phyloP scores from a whole-genome alignment of 2,888 invertebrate species.

The Drosophila conformis region DNA sequence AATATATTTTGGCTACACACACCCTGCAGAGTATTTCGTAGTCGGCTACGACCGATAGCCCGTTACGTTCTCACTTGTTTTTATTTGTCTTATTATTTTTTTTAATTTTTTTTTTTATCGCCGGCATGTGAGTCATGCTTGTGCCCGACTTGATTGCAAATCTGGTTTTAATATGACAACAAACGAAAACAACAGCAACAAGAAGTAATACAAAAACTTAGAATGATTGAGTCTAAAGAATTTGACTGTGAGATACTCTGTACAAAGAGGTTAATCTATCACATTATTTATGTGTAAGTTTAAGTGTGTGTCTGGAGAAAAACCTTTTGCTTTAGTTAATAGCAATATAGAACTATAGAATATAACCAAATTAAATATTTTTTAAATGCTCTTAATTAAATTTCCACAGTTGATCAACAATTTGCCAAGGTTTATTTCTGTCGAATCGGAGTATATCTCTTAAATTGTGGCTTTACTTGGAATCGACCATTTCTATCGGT shows the following conservation, averaged over 20 bases:
- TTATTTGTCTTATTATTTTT: constrained; percentile 46
- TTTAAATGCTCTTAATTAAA: not conserved
- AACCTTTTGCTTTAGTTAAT: not conserved
- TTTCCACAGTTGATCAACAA: not conserved
- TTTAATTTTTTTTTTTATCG: constrained; percentile 36
- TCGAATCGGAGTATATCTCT: not conserved
- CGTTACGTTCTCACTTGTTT: not conserved
- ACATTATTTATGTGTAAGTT: not conserved
- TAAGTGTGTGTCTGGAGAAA: not conserved
- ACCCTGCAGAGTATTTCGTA: not conserved
- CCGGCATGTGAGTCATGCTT: constrained; percentile 73
- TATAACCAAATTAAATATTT: not conserved
- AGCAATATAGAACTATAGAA: not conserved
- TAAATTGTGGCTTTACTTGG: not conserved
- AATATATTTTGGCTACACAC: not conserved
- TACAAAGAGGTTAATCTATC: not conserved
- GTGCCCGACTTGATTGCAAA: constrained; percentile 74
- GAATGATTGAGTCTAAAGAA: not conserved
- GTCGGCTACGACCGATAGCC: not conserved
- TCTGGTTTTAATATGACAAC: constrained; percentile 79
- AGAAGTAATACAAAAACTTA: constrained; percentile 9
- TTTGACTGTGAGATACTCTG: not conserved
- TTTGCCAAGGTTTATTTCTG: not conserved
- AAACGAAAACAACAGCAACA: constrained; percentile 44
- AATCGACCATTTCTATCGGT: too few relatives aligned